Evolutionary conservation across 2,888 invertebrate genomes (phyloP).

Genomic region (Lasioglossum vierecki): DNA sequence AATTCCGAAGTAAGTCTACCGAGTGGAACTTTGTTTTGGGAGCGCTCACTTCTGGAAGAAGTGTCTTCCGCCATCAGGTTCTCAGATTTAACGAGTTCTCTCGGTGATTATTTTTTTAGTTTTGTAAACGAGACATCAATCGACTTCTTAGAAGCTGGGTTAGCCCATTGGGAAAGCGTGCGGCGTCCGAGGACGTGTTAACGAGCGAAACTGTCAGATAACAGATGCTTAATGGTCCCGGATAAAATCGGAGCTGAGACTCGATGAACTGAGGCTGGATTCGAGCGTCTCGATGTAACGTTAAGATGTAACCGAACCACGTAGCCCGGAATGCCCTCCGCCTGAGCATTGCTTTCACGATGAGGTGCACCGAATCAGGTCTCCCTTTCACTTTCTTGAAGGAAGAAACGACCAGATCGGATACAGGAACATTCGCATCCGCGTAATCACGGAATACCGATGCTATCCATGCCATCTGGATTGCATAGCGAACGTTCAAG

Average conservation of each 20-base stretch:
- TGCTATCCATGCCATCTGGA: slow-evolving; percentile 14
- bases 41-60: neutral
- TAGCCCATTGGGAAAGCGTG: neutral
- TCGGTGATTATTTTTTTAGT: neutral
- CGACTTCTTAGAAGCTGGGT: neutral
- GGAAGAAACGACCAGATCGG: slow-evolving; percentile 37
- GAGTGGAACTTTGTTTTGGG: no score
- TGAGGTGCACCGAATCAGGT: slow-evolving; percentile 17
- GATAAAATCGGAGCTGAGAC: neutral
- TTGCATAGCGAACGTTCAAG: neutral
- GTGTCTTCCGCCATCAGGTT: neutral
- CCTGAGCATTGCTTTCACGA: slow-evolving; percentile 48
- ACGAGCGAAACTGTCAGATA: slow-evolving; percentile 2
- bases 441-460: slow-evolving; percentile 25
- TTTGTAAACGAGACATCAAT: neutral
- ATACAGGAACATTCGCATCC: slow-evolving; percentile 23
- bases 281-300: neutral
- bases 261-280: neutral
- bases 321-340: neutral
- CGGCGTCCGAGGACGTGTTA: neutral
- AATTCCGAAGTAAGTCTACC: no score
- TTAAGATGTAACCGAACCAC: slow-evolving; percentile 3
- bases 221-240: neutral
- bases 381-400: slow-evolving; percentile 57
- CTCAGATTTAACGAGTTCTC: neutral